phyloP scores from a whole-genome alignment of 2,797 vertebrate species.

The Capromys pilorides region DNA sequence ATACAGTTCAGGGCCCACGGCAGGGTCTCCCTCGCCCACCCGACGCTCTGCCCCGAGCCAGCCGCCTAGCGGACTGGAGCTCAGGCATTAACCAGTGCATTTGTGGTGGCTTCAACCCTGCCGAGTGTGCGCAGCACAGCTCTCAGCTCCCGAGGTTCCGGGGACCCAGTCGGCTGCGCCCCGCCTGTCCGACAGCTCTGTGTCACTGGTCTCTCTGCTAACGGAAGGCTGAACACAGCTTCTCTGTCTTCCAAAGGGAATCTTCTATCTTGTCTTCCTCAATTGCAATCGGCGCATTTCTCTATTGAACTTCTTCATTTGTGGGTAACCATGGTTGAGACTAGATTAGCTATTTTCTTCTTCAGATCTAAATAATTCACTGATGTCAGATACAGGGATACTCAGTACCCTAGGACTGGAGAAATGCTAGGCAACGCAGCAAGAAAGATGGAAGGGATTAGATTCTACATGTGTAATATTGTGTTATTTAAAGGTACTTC shows the following conservation, averaged over 20 bases:
- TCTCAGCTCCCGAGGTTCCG: accelerated
- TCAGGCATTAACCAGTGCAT: neutral
- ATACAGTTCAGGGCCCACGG: neutral
- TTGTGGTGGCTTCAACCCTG: neutral
- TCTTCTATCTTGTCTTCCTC: neutral
- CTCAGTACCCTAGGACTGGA: neutral
- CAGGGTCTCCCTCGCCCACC: too few species aligned
- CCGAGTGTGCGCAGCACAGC: neutral
- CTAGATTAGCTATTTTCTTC: neutral
- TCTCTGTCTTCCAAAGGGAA: neutral
- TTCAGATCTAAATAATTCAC: neutral
- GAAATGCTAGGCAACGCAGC: neutral
- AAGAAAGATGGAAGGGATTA: neutral
- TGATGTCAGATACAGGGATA: neutral
- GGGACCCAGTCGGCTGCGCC: neutral
- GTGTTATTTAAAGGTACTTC: neutral
- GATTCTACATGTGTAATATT: neutral
- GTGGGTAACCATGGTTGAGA: neutral
- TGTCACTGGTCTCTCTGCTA: neutral
- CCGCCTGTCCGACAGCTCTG: neutral
- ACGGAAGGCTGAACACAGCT: neutral
- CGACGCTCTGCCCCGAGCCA: neutral
- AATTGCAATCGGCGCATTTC: neutral
- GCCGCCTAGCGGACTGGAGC: neutral
- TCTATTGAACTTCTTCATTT: neutral